Percentiles rank a stretch among this genome's conserved stretches.
These are phyloP conservation scores for Caenorhabditis sp. DNA, from an alignment of 2,888 invertebrate genomes.

Conservation along the genomic window DNA sequence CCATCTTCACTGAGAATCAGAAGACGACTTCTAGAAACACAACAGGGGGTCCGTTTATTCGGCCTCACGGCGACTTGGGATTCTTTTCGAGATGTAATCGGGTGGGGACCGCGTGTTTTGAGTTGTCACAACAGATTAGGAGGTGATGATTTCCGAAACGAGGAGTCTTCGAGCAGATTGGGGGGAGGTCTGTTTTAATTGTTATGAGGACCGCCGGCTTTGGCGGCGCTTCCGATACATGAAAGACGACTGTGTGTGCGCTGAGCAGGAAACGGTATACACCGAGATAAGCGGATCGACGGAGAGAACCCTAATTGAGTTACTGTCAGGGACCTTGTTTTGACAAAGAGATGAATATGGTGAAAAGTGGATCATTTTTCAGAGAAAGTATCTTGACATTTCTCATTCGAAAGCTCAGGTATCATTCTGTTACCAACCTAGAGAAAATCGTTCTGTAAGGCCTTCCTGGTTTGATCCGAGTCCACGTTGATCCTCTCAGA, in stretches of 20 bases:
- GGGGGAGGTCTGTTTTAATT: slow-evolving; percentile 46
- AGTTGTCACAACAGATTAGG: slow-evolving; percentile 61
- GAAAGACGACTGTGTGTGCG: slow-evolving; percentile 42
- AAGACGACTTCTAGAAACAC: slow-evolving; percentile 24
- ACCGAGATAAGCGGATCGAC: slow-evolving; percentile 48
- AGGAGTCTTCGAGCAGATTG: slow-evolving; percentile 40
- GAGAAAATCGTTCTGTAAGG: too few species aligned
- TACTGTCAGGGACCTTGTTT: not conserved
- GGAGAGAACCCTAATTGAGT: slow-evolving; percentile 14
- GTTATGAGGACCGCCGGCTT: slow-evolving; percentile 29
- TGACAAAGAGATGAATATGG: too few species aligned
- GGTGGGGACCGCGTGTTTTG: slow-evolving; percentile 47
- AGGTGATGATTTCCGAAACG: slow-evolving; percentile 46
- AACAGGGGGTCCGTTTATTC: slow-evolving; percentile 35
- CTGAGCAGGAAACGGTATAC: slow-evolving; percentile 51
- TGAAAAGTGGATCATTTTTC: too few species aligned
- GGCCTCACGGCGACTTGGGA: not conserved
- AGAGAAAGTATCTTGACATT: too few species aligned
- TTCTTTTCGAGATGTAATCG: slow-evolving; percentile 47
- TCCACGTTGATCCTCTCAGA: not conserved
- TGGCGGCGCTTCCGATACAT: slow-evolving; percentile 62
- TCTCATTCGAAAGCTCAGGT: too few species aligned
- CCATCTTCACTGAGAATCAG: slow-evolving; percentile 5
- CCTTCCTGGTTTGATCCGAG: too few species aligned
- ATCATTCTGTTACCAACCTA: too few species aligned